Percentiles rank a stretch among this genome's conserved stretches.
Conservation (phyloP, 2,888 invertebrate species). For the Pimpla rufipes region DNA sequence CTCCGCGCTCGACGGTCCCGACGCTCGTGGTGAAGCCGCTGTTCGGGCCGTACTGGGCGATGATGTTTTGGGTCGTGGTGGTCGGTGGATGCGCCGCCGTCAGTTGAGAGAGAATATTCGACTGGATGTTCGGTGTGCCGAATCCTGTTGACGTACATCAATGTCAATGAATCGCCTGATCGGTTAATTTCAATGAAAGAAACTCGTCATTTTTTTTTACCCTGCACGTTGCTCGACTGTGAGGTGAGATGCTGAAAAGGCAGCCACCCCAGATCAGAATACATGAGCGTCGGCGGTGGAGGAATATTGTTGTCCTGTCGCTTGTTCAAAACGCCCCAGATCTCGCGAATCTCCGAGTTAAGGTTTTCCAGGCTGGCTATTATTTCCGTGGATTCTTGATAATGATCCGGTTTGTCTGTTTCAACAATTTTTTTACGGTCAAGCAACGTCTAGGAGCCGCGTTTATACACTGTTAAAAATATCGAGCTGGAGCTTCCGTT, state of each 20-base stretch:
- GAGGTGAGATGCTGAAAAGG: slow-evolving; percentile 80
- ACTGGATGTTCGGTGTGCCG: slow-evolving; percentile 83
- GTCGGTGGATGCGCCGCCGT: slow-evolving; percentile 80
- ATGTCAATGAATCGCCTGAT: neutral
- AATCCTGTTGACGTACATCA: slow-evolving; percentile 73
- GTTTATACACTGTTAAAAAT: too few species aligned
- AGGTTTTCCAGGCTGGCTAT: slow-evolving; percentile 90
- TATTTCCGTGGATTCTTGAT: slow-evolving; percentile 90
- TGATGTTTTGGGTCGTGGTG: slow-evolving; percentile 83
- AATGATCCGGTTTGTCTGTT: slow-evolving; percentile 85
- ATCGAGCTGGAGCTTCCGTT: too few species aligned
- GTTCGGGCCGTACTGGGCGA: slow-evolving; percentile 83
- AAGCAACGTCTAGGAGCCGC: slow-evolving; percentile 17
- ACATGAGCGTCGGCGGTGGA: slow-evolving; percentile 86
- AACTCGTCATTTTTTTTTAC: slow-evolving; percentile 70
- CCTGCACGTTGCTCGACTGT: slow-evolving; percentile 79
- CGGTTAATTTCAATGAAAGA: neutral
- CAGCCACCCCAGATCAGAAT: slow-evolving; percentile 87
- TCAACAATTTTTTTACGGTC: slow-evolving; percentile 20
- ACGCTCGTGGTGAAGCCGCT: slow-evolving; percentile 84
- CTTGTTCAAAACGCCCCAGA: slow-evolving; percentile 89
- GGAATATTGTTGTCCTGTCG: slow-evolving; percentile 87
- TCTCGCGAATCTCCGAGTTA: slow-evolving; percentile 90
- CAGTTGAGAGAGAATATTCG: slow-evolving; percentile 82
- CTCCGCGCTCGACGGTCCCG: slow-evolving; percentile 86